phyloP scores from a whole-genome alignment of 2,797 vertebrate genomes.

The Kryptolebias ocellatus region DNA sequence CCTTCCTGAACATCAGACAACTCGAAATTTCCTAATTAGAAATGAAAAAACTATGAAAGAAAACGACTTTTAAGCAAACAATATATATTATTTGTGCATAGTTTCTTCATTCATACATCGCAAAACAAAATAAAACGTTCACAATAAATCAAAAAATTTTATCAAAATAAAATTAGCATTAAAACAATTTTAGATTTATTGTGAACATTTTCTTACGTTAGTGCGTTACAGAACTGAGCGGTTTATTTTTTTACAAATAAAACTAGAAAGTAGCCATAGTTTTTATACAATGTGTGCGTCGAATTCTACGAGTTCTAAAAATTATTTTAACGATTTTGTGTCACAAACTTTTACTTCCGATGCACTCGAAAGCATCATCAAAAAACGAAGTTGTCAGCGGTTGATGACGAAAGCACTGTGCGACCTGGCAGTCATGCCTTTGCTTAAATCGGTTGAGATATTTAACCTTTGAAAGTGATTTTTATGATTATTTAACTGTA shows the following conservation, averaged over 20 bases:
- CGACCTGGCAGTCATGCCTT: slow-evolving; percentile 33
- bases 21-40: background rate
- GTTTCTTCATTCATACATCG: too few species aligned
- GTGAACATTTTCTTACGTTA: too few species aligned
- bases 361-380: background rate
- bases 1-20: background rate
- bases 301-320: background rate
- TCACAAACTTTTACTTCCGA: background rate
- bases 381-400: slow-evolving; percentile 19
- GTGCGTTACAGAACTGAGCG: too few species aligned
- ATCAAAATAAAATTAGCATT: too few species aligned
- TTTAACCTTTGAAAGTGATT: background rate
- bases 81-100: too few species aligned
- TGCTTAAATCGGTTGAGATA: background rate
- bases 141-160: too few species aligned
- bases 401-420: slow-evolving; percentile 49
- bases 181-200: too few species aligned
- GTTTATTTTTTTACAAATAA: background rate
- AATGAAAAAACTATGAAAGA: background rate
- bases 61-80: background rate
- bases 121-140: too few species aligned
- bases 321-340: background rate
- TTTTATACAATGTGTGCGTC: background rate
- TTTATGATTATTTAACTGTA: background rate
- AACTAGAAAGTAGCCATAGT: background rate